Base-by-base conservation (phyloP, 2,113 vertebrate genomes). In the Cephalopterus ornatus region DNA sequence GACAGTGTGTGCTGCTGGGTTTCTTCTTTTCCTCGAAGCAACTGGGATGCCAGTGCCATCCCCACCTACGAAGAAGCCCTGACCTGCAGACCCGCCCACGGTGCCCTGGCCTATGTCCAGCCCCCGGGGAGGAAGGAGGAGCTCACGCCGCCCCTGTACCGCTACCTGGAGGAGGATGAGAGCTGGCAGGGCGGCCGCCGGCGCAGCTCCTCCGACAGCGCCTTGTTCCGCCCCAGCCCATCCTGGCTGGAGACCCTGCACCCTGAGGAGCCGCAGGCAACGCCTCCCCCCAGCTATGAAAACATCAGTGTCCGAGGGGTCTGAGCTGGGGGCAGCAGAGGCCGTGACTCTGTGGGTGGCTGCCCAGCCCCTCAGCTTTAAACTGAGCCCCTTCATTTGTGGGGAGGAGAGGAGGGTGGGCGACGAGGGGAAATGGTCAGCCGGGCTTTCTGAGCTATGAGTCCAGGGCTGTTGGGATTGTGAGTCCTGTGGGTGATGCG, bases 31-130 rank as follows among this genome's bases (percentile, higher is more conserved):
- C 47, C 55, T 83, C 1, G 2, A 93, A 97, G 98, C 73, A 21
- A 30, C 61, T 95, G 92, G 59, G 85, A 97, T 9, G 4, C 92
- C 88, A 92, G 53, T 0, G 33, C 55, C 75, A 80, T 98, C 37
- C 97, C 98, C 47, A 97, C 97, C n/a, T 97, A 97, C 0, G 97
- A 97, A 67, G 98, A 98, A 90, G 98, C 97, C 4, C 42, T 97
- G 95, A 80, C 11, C 87, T 97, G 93, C 55, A 88, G 95, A 17
- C 97, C 94, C 6, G 95, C 95, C 37, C 81, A 85, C 1, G 68
- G 30, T 1, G 8, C 39, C 41, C 86, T 85, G 24, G 79, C 76
- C 33, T 87, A 81, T 0, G 18, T 82, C 52, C 92, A 82, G 27
- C 80, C 94, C 3, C 66, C 23, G 0, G 28, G 59, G 35, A 72